Conservation (phyloP, 2,113 vertebrate genomes). For the Desmodus rotundus region DNA sequence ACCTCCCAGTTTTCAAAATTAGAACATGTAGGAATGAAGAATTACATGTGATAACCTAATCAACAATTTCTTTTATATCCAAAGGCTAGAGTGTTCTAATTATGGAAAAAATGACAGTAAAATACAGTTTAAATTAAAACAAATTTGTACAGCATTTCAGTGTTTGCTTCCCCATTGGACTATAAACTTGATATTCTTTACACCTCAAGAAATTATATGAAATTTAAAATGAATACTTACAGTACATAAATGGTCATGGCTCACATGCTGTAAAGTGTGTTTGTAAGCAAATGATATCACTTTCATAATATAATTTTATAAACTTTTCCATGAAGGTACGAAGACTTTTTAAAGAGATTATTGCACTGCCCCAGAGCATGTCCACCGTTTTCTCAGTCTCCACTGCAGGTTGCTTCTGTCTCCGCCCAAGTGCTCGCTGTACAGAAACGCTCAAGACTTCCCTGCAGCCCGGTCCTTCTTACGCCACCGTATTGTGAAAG, state of each 20-base stretch:
- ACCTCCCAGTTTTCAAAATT: conserved; percentile 48
- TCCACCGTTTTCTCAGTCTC: neutral
- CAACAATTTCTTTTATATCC: conserved; percentile 46
- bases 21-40: conserved; percentile 1
- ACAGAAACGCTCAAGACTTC: neutral
- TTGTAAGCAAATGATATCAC: conserved; percentile 46
- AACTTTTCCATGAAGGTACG: neutral
- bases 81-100: conserved; percentile 43
- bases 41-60: conserved; percentile 28
- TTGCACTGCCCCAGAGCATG: neutral
- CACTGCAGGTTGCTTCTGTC: neutral
- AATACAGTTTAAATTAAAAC: conserved; percentile 25
- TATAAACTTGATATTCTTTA: conserved; percentile 18
- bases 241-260: conserved; percentile 16
- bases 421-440: neutral
- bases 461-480: neutral
- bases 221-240: conserved; percentile 39
- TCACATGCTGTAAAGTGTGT: neutral
- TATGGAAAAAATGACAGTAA: conserved; percentile 7
- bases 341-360: neutral
- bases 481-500: neutral
- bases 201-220: neutral
- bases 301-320: conserved; percentile 39
- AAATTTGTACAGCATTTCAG: conserved; percentile 36
- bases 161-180: neutral